Percentiles rank a stretch among this genome's conserved stretches.
Conservation (phyloP, 2,888 invertebrate genomes). For the Eupithecia tripunctaria region DNA sequence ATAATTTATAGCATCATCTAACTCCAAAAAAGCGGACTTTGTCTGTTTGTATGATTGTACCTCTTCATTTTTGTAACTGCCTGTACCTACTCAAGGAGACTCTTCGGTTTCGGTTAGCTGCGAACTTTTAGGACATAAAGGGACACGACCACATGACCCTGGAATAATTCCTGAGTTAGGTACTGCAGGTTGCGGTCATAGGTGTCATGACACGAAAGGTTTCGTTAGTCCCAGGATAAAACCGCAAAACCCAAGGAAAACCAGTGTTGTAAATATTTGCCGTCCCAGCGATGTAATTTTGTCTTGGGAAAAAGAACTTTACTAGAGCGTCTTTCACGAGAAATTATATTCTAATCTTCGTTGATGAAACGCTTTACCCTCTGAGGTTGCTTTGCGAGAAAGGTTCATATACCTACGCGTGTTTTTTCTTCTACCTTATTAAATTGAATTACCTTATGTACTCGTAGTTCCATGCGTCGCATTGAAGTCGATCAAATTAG, state of each 20-base stretch:
- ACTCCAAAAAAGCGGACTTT: neutral
- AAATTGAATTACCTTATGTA: neutral
- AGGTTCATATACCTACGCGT: neutral
- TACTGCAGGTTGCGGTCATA: neutral
- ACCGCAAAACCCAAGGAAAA: constrained; percentile 8
- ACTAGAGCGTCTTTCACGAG: neutral
- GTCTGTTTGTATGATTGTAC: neutral
- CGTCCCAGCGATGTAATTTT: neutral
- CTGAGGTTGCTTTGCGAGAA: neutral
- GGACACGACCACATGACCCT: neutral
- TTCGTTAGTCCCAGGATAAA: neutral
- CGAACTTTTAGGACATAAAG: constrained; percentile 6
- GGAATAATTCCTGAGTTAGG: neutral
- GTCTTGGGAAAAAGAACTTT: neutral
- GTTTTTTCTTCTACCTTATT: neutral
- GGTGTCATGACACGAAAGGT: neutral
- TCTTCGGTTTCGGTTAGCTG: neutral
- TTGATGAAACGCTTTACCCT: neutral
- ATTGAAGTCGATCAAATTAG: neutral
- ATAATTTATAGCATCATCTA: neutral
- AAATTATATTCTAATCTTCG: neutral
- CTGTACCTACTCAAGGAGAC: neutral
- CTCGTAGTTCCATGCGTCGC: neutral
- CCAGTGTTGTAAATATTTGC: constrained; percentile 4
- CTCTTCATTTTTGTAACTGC: neutral